phyloP scores from a whole-genome alignment of 2,113 vertebrate species.

The Mellivora capensis region DNA sequence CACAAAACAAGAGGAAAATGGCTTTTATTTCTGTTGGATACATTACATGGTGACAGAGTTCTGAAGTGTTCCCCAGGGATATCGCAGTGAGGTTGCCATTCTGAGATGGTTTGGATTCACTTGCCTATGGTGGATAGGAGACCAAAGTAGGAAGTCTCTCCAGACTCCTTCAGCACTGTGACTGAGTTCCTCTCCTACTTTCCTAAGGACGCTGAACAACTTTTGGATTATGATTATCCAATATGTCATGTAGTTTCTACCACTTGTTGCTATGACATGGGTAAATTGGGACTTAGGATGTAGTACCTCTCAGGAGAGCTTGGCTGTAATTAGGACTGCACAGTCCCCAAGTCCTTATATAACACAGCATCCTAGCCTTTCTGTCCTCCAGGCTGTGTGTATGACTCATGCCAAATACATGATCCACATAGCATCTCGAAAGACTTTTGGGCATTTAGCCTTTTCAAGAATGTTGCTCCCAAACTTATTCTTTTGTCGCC shows the following conservation, averaged over 20 bases:
- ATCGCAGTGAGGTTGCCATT: neutral
- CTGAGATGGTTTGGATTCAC: neutral
- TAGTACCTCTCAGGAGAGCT: neutral
- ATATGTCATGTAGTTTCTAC: neutral
- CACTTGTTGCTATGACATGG: neutral
- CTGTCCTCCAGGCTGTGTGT: neutral
- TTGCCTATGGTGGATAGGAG: neutral
- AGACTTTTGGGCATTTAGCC: neutral
- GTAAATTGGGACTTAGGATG: neutral
- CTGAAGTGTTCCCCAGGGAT: neutral
- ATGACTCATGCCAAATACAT: neutral
- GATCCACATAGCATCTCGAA: neutral
- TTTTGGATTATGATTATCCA: neutral
- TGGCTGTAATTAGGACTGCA: neutral
- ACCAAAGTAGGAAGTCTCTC: neutral
- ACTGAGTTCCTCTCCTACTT: neutral
- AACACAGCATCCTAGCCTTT: neutral
- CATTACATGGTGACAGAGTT: neutral
- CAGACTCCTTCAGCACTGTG: neutral
- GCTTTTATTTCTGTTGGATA: neutral
- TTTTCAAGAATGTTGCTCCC: conserved; percentile 18
- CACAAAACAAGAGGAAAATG: neutral
- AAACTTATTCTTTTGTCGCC: neutral
- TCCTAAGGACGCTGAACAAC: neutral
- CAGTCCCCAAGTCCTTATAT: neutral